These are phyloP conservation scores for Drosophila santomea DNA, from an alignment of 1,140 invertebrate species.

Conservation along the genomic window DNA sequence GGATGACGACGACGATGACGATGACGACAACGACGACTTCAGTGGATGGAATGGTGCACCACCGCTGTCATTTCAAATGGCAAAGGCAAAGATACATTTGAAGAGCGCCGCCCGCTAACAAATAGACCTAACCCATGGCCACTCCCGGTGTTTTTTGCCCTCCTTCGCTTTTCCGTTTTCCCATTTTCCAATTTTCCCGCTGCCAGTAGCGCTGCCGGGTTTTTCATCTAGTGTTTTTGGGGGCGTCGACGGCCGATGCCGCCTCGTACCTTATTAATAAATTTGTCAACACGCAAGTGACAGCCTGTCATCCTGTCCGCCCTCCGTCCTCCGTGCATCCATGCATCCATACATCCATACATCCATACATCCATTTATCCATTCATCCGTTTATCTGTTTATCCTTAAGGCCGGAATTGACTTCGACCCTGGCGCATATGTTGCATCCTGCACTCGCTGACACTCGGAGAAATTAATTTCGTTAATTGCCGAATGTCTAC, in stretches of 20 bases:
- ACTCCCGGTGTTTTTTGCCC: slow-evolving; percentile 52
- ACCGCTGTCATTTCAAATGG: slow-evolving; percentile 70
- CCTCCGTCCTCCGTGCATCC: slow-evolving; percentile 15
- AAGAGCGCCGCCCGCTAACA: slow-evolving; percentile 77
- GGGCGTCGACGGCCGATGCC: slow-evolving; percentile 64
- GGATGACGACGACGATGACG: slow-evolving; percentile 60
- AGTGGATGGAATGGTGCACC: slow-evolving; percentile 55
- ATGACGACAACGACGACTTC: background rate
- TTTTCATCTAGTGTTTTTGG: slow-evolving; percentile 56
- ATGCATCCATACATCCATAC: background rate
- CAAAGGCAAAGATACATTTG: slow-evolving; percentile 60
- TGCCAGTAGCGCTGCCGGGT: slow-evolving; percentile 18
- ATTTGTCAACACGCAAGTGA: slow-evolving; percentile 84
- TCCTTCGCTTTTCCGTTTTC: slow-evolving; percentile 18
- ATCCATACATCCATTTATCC: slow-evolving; percentile 5
- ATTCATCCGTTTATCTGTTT: slow-evolving; percentile 71
- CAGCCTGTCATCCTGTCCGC: slow-evolving; percentile 77
- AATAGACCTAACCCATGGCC: slow-evolving; percentile 65
- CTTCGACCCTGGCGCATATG: slow-evolving; percentile 67
- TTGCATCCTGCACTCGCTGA: slow-evolving; percentile 61
- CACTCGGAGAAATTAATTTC: slow-evolving; percentile 60
- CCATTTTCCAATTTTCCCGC: slow-evolving; percentile 5
- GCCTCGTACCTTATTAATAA: slow-evolving; percentile 84
- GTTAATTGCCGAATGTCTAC: slow-evolving; percentile 42
- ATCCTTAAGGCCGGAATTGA: slow-evolving; percentile 69